Percentiles rank a stretch among this genome's conserved stretches.
phyloP scores from a whole-genome alignment of 1,140 invertebrate genomes.

The Dermatophagoides farinae region DNA sequence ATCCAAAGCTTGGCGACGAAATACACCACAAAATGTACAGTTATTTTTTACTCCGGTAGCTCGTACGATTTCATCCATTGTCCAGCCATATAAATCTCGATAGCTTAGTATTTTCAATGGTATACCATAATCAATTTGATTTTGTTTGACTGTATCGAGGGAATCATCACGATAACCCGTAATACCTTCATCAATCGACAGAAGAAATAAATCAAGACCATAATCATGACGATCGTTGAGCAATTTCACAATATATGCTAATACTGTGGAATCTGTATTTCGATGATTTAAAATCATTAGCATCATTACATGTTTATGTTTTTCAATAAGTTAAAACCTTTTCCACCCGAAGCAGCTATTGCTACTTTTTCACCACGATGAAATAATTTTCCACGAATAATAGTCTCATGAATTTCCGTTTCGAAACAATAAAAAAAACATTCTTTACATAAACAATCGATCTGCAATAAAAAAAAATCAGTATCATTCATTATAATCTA shows the following conservation, averaged over 20 bases:
- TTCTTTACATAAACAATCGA: conserved; percentile 74
- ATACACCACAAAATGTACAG: conserved; percentile 97
- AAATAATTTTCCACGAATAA: conserved; percentile 62
- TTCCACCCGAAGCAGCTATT: conserved; percentile 90
- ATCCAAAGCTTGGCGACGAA: conserved; percentile 84
- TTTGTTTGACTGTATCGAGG: conserved; percentile 84
- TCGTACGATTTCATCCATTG: conserved; percentile 95
- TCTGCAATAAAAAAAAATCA: conserved; percentile 24
- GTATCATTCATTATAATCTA: conserved; percentile 6
- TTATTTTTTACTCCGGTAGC: conserved; percentile 91
- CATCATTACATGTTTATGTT: no score
- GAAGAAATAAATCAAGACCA: conserved; percentile 64
- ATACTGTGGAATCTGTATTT: conserved; percentile 90
- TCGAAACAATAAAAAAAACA: conserved; percentile 91
- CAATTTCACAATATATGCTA: conserved; percentile 72
- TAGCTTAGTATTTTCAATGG: conserved; percentile 91
- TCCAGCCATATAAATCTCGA: conserved; percentile 97
- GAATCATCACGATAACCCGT: conserved; percentile 82
- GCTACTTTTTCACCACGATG: conserved; percentile 67
- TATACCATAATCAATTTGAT: conserved; percentile 75
- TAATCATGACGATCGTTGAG: conserved; percentile 82
- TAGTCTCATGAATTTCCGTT: conserved; percentile 87
- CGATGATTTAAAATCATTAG: no score
- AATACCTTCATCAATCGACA: conserved; percentile 98
- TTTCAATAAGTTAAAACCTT: conserved; percentile 34